Conservation (phyloP, 2,797 vertebrate genomes). For the Alfaro cultratus region DNA sequence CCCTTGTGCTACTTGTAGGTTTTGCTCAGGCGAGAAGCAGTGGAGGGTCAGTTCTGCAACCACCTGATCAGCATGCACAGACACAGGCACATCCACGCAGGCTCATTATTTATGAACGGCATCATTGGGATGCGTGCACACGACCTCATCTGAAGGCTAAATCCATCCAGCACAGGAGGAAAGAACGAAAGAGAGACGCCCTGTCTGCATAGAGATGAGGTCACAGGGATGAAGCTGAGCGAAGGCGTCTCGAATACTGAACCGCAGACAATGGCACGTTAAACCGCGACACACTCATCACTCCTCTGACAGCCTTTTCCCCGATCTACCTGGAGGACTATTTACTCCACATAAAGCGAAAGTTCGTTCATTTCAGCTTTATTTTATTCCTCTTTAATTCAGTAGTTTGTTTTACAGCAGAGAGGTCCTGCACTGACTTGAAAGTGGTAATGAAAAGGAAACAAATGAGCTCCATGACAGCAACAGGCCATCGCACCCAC, state of each 20-base stretch:
- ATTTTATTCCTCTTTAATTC: neutral
- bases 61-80: conserved; percentile 74
- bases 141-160: conserved; percentile 66
- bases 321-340: conserved; percentile 14
- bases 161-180: conserved; percentile 66
- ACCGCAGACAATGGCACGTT: conserved; percentile 25
- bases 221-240: conserved; percentile 44
- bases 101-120: conserved; percentile 76
- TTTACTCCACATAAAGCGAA: conserved; percentile 6
- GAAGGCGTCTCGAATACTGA: conserved; percentile 47
- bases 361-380: conserved; percentile 14
- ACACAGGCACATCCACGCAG: conserved; percentile 46
- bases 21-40: conserved; percentile 38
- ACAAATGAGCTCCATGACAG: conserved; percentile 51
- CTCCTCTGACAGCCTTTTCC: conserved; percentile 18
- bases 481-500: conserved; percentile 44
- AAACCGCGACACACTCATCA: conserved; percentile 45
- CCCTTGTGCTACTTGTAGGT: conserved; percentile 32
- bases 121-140: conserved; percentile 76
- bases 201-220: conserved; percentile 74
- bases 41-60: conserved; percentile 50
- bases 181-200: conserved; percentile 58
- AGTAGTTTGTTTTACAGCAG: conserved; percentile 9
- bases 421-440: conserved; percentile 14
- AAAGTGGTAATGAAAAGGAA: conserved; percentile 23